phyloP scores from a whole-genome alignment of 30 jellyfish, hydroid and myxozoan species.

The Aurelia aurita region DNA sequence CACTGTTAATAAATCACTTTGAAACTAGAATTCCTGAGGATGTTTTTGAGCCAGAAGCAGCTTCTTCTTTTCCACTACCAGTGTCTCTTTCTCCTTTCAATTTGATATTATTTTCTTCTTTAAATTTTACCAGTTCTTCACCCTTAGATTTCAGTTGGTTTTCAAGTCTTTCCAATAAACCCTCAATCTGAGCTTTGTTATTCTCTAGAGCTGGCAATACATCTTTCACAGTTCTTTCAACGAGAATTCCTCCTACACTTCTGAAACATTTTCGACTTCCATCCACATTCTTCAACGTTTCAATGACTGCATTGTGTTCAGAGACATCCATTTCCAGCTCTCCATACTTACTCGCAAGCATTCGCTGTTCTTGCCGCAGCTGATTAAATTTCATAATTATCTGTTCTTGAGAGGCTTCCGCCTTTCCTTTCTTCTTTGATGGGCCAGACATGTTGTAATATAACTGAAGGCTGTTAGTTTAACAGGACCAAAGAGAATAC shows the following conservation, averaged over 20 bases:
- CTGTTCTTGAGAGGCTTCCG: slow-evolving; percentile 78
- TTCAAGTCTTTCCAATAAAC: slow-evolving; percentile 66
- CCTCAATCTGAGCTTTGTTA: slow-evolving; percentile 79
- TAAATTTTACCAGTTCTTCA: slow-evolving; percentile 83
- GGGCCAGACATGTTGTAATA: slow-evolving; percentile 69
- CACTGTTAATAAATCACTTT: not conserved
- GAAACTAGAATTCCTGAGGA: slow-evolving; percentile 85
- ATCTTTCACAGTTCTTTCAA: slow-evolving; percentile 85
- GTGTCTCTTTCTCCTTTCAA: slow-evolving; percentile 89
- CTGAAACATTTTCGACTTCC: slow-evolving; percentile 90
- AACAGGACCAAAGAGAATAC: too few species aligned
- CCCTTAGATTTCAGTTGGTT: slow-evolving; percentile 87
- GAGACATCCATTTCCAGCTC: slow-evolving; percentile 90
- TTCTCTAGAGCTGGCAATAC: slow-evolving; percentile 90
- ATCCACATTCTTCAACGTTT: slow-evolving; percentile 88
- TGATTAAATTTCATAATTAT: slow-evolving; percentile 84
- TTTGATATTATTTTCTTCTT: slow-evolving; percentile 84
- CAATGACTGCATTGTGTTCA: slow-evolving; percentile 94
- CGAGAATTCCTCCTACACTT: slow-evolving; percentile 91
- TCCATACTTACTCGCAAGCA: slow-evolving; percentile 71
- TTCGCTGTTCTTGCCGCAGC: slow-evolving; percentile 95
- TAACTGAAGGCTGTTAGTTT: too few species aligned
- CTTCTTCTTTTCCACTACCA: slow-evolving; percentile 38
- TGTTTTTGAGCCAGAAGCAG: slow-evolving; percentile 30
- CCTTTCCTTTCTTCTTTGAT: slow-evolving; percentile 73